phyloP scores from a whole-genome alignment of 37 sponge, comb jelly and placozoan species.

The Lycopodina hypogea region DNA sequence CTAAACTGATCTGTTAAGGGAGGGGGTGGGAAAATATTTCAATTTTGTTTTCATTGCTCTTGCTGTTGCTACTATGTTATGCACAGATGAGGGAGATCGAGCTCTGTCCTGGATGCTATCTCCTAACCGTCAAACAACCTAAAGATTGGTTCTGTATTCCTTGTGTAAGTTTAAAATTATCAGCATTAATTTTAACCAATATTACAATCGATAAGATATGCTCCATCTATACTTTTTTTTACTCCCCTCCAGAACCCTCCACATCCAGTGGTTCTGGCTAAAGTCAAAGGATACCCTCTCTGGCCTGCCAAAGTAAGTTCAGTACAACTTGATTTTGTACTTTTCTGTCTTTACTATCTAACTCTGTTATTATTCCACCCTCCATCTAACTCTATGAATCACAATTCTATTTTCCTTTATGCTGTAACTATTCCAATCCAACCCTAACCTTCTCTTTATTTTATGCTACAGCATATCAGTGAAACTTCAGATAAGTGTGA shows the following conservation, averaged over 20 bases:
- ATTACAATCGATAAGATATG: not conserved
- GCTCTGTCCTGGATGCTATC: conserved; percentile 85
- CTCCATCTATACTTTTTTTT: not conserved
- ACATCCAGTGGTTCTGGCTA: conserved; percentile 85
- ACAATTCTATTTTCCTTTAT: not conserved
- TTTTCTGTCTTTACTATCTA: not conserved
- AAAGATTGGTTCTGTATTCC: conserved; percentile 84
- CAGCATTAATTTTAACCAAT: not conserved
- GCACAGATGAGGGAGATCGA: conserved; percentile 87
- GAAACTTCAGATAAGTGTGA: conserved; percentile 84
- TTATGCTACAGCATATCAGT: conserved; percentile 57
- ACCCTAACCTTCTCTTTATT: not conserved
- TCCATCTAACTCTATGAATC: too few relatives aligned
- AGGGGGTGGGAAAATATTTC: not conserved
- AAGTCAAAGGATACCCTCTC: conserved; percentile 85
- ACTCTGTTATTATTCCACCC: not conserved
- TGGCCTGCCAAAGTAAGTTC: conserved; percentile 92
- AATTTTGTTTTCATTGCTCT: not conserved
- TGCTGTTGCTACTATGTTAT: not conserved
- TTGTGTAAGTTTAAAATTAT: conserved; percentile 63
- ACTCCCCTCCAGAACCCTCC: conserved; percentile 44
- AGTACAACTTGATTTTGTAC: not conserved
- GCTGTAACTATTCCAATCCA: not conserved
- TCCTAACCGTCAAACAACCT: conserved; percentile 66
- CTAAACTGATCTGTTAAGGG: not conserved